Evolutionary conservation across 2,888 invertebrate genomes (phyloP), one percentile per base, ranked within the genome.

Genomic region (Melanargia galathea): DNA sequence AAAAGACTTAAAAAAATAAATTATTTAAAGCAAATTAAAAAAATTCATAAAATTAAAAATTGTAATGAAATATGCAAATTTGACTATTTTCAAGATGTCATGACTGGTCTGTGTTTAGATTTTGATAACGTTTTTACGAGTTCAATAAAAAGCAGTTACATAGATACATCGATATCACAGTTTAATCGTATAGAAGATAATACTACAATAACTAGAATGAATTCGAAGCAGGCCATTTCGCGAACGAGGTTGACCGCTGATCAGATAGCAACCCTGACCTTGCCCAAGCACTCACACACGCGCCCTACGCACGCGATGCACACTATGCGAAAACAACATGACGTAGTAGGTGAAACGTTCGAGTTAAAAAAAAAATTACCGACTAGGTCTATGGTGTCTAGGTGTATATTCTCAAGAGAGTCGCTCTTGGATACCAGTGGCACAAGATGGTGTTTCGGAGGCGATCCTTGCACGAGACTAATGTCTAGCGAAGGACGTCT

Each of bases 231-330:
- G 69, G 70, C 72, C 73, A 74, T 76, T 80, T 83, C 75, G 85
- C 83, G 79, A 83, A 84, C 81, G 80, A 78, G 77, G 78, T 78
- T 87, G 88, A 86, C 87, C 90, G 84, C 84, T 87, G 87, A 90
- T 88, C 88, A 80, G 89, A 86, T 87, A 79, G 81, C 83, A 86
- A 75, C 90, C 90, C 87, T 91, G 90, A 91, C 90, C 90, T 91
- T 91, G 87, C 90, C 71, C 90, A 90, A 90, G 74, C 75, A 86
- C 84, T 72, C 86, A 83, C 83, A 84, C 83, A 80, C 84, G 78
- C 83, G 73, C 79, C 71, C 71, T 77, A 79, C 81, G 80, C 82
- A 84, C 83, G 83, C 84, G 70, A 83, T 76, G 76, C 80, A 83
- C 79, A 81, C 79, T 75, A 75, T 72, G 74, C 73, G 71, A 75